Conservation (phyloP, 2,888 invertebrate species). For the Lepetodrilus schrolli region DNA sequence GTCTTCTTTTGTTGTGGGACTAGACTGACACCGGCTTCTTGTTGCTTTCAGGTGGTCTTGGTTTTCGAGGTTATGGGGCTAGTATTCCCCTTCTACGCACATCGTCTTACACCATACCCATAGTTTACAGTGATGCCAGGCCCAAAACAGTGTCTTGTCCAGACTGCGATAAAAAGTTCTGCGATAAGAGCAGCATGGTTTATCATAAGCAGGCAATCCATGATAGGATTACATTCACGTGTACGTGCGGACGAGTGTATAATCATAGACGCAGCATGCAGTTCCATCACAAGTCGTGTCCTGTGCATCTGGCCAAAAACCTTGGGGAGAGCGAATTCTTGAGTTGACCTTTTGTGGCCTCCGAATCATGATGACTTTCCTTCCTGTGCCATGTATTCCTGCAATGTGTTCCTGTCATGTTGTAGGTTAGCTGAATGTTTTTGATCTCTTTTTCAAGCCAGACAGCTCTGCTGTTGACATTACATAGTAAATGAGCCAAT, state of each 20-base stretch:
- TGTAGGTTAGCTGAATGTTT: no score
- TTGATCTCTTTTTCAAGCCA: no score
- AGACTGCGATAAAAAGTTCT: background rate
- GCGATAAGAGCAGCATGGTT: background rate
- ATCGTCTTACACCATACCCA: no score
- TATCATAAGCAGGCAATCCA: background rate
- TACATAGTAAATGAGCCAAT: no score
- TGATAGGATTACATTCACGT: background rate
- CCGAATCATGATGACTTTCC: no score
- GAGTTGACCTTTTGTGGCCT: background rate
- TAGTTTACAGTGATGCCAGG: no score
- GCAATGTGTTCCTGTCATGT: no score
- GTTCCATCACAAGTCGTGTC: background rate
- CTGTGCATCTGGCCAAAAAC: background rate
- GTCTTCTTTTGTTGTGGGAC: background rate
- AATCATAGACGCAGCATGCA: conserved; percentile 4
- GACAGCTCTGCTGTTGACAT: no score
- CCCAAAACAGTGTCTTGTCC: background rate
- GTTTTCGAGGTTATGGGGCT: background rate
- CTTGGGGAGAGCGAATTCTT: no score
- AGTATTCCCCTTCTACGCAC: background rate
- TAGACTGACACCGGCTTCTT: background rate
- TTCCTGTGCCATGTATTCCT: no score
- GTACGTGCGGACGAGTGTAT: background rate
- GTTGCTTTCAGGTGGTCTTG: conserved; percentile 8